A percentile compares a stretch with the other conserved stretches of the same genome.
Conservation (phyloP, 1,140 invertebrate species). For the Bombyx mandarina region DNA sequence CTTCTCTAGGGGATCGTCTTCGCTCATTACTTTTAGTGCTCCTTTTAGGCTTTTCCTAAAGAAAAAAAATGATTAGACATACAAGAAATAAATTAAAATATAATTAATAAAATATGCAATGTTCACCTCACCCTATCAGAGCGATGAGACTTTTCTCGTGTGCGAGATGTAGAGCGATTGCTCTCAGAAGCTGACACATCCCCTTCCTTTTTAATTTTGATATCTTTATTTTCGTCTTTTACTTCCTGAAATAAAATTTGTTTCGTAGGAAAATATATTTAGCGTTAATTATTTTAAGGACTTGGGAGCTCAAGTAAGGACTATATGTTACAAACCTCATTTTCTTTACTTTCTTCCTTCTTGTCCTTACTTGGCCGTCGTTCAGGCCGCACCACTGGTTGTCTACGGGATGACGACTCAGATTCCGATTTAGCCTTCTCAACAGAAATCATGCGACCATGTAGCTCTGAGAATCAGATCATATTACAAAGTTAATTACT, state of each 20-base stretch:
- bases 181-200: conserved; percentile 47
- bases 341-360: conserved; percentile 47
- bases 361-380: conserved; percentile 43
- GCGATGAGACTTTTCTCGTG: conserved; percentile 47
- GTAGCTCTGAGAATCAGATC: conserved; percentile 74
- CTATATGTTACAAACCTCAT: conserved; percentile 23
- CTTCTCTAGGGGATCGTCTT: conserved; percentile 59
- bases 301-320: background rate
- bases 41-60: conserved; percentile 37
- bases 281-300: background rate
- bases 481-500: background rate
- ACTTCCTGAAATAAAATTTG: conserved; percentile 18
- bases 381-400: conserved; percentile 31
- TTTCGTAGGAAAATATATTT: background rate
- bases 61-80: conserved; percentile 2
- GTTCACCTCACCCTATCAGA: conserved; percentile 43
- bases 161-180: conserved; percentile 41
- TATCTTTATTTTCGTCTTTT: conserved; percentile 41
- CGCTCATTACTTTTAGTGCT: conserved; percentile 51
- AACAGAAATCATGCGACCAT: conserved; percentile 93
- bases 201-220: conserved; percentile 40
- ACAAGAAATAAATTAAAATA: conserved; percentile 1
- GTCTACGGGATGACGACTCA: conserved; percentile 45
- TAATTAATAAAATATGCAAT: background rate
- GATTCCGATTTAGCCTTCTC: conserved; percentile 83